Conservation (phyloP, 2,888 invertebrate species). For the Cephus pulcher region DNA sequence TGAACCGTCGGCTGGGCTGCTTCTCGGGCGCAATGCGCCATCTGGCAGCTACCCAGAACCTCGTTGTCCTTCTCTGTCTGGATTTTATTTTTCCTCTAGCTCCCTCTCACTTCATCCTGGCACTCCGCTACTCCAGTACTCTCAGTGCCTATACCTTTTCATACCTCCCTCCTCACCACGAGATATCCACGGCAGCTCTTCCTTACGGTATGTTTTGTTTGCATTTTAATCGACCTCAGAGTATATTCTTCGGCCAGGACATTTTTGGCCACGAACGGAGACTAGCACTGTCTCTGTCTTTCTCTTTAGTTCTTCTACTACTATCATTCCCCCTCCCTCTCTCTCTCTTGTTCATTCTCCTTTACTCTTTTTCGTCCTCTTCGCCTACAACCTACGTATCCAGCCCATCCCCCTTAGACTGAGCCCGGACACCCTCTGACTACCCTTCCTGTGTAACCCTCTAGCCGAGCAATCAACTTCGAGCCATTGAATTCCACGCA, state of each 20-base stretch:
- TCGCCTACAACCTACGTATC: not conserved
- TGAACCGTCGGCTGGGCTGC: slow-evolving; percentile 19
- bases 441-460: not conserved
- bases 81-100: slow-evolving; percentile 18
- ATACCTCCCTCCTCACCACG: not conserved
- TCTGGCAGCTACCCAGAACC: slow-evolving; percentile 52
- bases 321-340: no score
- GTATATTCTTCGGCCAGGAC: slow-evolving; percentile 19
- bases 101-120: slow-evolving; percentile 7
- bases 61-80: slow-evolving; percentile 15
- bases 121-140: not conserved
- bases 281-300: not conserved
- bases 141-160: not conserved
- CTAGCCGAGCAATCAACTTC: slow-evolving; percentile 2
- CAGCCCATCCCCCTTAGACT: slow-evolving; percentile 14
- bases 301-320: no score
- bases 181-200: slow-evolving; percentile 6
- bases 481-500: slow-evolving; percentile 5
- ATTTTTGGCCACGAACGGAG: slow-evolving; percentile 22
- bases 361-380: not conserved
- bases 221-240: slow-evolving; percentile 41
- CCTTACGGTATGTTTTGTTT: slow-evolving; percentile 29
- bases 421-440: slow-evolving; percentile 9
- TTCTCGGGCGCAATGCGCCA: slow-evolving; percentile 51
- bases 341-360: not conserved